Conservation (phyloP, 92 coral and sea anemone species). For the Diadumene lineata region DNA sequence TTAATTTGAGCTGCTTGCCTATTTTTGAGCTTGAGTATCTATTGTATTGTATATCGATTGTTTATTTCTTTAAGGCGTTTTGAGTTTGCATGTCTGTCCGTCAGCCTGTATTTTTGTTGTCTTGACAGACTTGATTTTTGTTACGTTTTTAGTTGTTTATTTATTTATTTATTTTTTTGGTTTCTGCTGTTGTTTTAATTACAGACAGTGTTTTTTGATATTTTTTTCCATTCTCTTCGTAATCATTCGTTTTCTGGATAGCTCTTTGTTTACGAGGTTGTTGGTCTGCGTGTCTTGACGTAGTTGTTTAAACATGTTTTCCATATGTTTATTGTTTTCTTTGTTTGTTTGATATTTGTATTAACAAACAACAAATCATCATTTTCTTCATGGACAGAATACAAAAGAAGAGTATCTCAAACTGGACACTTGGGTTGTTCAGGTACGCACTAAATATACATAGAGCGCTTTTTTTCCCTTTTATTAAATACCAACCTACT, state of each 20-base stretch:
- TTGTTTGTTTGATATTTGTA: no score
- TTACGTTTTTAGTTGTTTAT: not conserved
- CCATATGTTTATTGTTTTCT: no score
- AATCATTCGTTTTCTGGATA: no score
- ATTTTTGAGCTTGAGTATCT: no score
- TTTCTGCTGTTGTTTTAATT: no score
- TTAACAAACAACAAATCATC: not conserved
- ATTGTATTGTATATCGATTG: no score
- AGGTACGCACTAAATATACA: conserved; percentile 23
- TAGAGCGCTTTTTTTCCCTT: not conserved
- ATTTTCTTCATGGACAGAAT: conserved; percentile 21
- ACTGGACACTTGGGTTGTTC: conserved; percentile 55
- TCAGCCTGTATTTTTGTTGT: not conserved
- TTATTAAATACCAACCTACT: not conserved
- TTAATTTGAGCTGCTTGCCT: no score
- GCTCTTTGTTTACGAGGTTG: no score
- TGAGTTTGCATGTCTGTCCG: not conserved
- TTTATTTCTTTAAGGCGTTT: not conserved
- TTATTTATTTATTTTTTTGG: not conserved
- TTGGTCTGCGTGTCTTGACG: no score
- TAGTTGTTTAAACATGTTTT: no score
- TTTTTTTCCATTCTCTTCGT: no score
- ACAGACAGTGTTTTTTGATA: no score
- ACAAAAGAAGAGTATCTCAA: conserved; percentile 41
- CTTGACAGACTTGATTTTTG: not conserved